A percentile compares a stretch with the other conserved stretches of the same genome.
Conservation (phyloP, 2,888 invertebrate genomes). For the Pristionchus maxplancki region DNA sequence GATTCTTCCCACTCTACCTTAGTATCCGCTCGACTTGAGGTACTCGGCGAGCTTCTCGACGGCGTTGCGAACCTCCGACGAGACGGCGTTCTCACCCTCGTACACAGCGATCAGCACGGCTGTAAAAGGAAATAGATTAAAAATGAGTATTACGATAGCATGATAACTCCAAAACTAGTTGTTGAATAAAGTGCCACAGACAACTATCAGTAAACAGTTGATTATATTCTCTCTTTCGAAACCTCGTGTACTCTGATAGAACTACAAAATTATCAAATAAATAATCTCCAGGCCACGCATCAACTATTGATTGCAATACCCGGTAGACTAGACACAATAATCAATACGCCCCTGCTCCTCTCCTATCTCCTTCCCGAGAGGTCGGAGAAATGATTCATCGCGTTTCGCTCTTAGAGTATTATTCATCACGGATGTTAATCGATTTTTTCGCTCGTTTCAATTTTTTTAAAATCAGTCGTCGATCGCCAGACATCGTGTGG, state of each 20-base stretch:
- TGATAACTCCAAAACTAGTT: too few relatives aligned
- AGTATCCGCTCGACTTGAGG: conserved; percentile 69
- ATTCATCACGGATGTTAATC: not conserved
- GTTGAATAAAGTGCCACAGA: too few relatives aligned
- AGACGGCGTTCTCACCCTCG: conserved; percentile 73
- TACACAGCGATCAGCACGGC: conserved; percentile 76
- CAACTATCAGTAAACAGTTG: too few relatives aligned
- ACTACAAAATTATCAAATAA: too few relatives aligned
- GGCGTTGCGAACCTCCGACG: conserved; percentile 69
- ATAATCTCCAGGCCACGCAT: too few relatives aligned
- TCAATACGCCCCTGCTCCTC: not conserved
- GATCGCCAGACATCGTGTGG: not conserved
- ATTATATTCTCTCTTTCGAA: too few relatives aligned
- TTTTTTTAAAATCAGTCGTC: not conserved
- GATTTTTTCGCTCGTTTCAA: not conserved
- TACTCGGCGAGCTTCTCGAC: conserved; percentile 74
- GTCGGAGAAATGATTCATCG: conserved; percentile 22
- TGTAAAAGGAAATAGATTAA: conserved; percentile 53
- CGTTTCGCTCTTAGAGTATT: not conserved
- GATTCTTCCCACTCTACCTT: conserved; percentile 48
- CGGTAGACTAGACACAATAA: not conserved
- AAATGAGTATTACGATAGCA: too few relatives aligned
- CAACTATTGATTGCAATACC: too few relatives aligned
- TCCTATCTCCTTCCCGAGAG: not conserved
- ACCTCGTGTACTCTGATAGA: too few relatives aligned